Evolutionary conservation across 2,888 invertebrate species (phyloP), one percentile per base, ranked within the genome.

Genomic region (Trissolcus brochymenae): DNA sequence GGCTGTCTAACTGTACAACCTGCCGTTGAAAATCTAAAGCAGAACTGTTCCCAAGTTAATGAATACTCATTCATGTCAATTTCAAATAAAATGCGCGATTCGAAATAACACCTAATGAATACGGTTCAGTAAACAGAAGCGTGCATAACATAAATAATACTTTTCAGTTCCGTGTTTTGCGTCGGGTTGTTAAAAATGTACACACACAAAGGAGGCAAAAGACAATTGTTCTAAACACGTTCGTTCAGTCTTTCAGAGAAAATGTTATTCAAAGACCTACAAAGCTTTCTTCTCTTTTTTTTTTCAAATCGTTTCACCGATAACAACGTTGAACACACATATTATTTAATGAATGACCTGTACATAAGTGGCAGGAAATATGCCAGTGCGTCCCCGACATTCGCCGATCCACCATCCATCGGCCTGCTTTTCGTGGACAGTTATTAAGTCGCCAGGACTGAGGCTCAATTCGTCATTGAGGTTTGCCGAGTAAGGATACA

Each of bases 321-420:
- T 25, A 25, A 25, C 25, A 25, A 25, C 6, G 25, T 35, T 35
- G 35, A 35, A 35, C 35, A 29, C 29, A 35, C 35, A 2, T 11
- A 35, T 35, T 11, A 50, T 54, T 81, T 79, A 88, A 82, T 85
- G 89, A 79, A 95, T 92, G 89, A 95, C 94, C 90, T 97, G 95
- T 7, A 98, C 97, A 87, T 98, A 98, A 0, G 97, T 97, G 0
- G 97, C 97, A 0, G 98, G 98, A 86, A 98, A 98, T 82, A 97
- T 96, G 25, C 98, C 98, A 77, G 95, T 93, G 78, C 92, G 92
- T 51, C 97, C 96, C 84, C 94, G 93, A 70, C 96, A 91, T 84
- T 97, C 96, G 2, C 97, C 98, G 71, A 96, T 92, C 97, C 97
- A 98, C 98, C 98, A 98, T 43, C 96, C 97, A 85, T 97, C 96